phyloP scores from a whole-genome alignment of 2,888 invertebrate species.

The Erebia ligea region DNA sequence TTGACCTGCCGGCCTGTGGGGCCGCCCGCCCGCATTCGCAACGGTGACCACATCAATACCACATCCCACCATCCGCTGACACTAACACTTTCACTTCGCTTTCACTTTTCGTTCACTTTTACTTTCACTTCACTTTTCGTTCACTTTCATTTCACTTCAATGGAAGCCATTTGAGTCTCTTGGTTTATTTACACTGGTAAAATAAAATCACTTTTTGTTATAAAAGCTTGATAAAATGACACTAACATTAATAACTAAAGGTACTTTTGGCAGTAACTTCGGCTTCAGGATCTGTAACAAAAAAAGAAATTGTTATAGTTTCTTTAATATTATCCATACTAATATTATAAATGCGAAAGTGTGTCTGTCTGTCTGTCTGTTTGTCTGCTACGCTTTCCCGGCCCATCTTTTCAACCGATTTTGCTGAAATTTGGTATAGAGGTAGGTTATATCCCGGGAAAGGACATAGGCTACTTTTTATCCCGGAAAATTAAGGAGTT shows the following conservation, averaged over 20 bases:
- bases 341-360: too few relatives aligned
- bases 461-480: too few relatives aligned
- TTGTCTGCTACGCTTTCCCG: too few relatives aligned
- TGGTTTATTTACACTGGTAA: background rate
- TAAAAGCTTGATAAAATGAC: background rate
- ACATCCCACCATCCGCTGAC: slow-evolving; percentile 46
- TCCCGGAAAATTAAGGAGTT: too few relatives aligned
- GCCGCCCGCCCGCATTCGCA: slow-evolving; percentile 70
- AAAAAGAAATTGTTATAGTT: background rate
- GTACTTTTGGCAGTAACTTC: background rate
- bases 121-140: slow-evolving; percentile 9
- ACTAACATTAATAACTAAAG: background rate
- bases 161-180: slow-evolving; percentile 7
- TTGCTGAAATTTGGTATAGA: too few relatives aligned
- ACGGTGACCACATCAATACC: slow-evolving; percentile 63
- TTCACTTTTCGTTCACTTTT: slow-evolving; percentile 12
- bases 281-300: slow-evolving; percentile 29
- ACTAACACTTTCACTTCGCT: slow-evolving; percentile 24
- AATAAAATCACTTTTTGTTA: background rate
- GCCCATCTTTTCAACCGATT: too few relatives aligned
- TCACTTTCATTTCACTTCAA: slow-evolving; percentile 17
- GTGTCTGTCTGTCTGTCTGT: too few relatives aligned
- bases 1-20: slow-evolving; percentile 74
- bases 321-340: background rate
- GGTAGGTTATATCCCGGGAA: too few relatives aligned